phyloP scores from a whole-genome alignment of 2,888 invertebrate species.

The Cantharis rufa region DNA sequence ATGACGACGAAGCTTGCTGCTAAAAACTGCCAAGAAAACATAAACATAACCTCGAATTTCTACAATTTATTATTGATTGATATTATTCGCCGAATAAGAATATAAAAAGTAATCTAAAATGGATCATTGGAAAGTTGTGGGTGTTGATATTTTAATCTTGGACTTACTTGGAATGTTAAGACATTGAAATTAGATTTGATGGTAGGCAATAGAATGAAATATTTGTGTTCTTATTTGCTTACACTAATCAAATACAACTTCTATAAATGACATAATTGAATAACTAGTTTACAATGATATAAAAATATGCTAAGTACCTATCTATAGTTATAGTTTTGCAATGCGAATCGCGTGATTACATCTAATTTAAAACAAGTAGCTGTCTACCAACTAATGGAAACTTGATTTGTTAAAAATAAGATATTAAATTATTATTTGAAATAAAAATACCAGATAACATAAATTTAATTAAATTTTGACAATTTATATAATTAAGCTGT shows the following conservation, averaged over 20 bases:
- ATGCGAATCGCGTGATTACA: not conserved
- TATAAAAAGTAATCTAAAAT: not conserved
- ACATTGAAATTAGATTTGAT: not conserved
- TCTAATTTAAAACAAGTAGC: not conserved
- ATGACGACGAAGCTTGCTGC: too few relatives aligned
- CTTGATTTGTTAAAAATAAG: not conserved
- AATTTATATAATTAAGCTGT: not conserved
- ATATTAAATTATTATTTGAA: not conserved
- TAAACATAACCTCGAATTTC: not conserved
- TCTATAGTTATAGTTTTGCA: not conserved
- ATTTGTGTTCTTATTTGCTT: not conserved
- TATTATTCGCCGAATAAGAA: not conserved
- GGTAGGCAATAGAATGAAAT: not conserved
- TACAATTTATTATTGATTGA: not conserved
- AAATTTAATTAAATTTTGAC: not conserved
- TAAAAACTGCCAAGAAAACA: too few relatives aligned
- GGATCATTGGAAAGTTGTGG: not conserved
- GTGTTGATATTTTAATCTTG: not conserved
- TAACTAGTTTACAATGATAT: not conserved
- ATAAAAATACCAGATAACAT: not conserved
- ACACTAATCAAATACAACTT: not conserved
- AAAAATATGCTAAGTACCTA: not conserved
- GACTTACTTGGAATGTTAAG: not conserved
- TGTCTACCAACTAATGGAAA: not conserved
- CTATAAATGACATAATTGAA: not conserved